Evolutionary conservation across 2,113 vertebrate genomes (phyloP).

Genomic region (Vanacampus margaritifer): DNA sequence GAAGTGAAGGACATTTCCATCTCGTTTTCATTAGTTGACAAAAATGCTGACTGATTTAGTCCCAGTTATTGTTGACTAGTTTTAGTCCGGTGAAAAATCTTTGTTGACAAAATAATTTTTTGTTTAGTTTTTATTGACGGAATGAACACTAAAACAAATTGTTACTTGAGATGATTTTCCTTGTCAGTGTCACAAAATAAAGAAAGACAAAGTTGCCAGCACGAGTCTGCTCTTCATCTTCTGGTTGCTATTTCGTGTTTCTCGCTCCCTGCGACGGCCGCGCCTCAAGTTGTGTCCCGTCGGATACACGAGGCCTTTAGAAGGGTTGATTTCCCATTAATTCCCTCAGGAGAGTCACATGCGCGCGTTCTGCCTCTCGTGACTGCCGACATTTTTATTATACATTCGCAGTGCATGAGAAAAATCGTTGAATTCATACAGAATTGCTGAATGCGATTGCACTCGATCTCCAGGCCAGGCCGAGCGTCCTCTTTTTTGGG

Average conservation of each 20-base stretch:
- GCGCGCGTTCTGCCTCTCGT: conserved; percentile 40
- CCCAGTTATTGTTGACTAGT: too few relatives aligned
- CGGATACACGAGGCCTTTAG: conserved; percentile 45
- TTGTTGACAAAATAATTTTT: too few relatives aligned
- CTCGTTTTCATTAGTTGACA: too few relatives aligned
- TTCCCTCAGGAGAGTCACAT: conserved; percentile 36
- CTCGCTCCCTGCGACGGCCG: conserved; percentile 35
- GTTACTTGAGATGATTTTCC: not conserved
- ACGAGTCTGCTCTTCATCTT: not conserved
- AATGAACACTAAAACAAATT: not conserved
- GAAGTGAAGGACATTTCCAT: too few relatives aligned
- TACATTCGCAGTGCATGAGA: not conserved
- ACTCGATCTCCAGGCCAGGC: too few relatives aligned
- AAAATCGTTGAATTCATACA: not conserved
- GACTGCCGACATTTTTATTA: conserved; percentile 3
- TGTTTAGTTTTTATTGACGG: too few relatives aligned
- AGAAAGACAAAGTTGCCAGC: not conserved
- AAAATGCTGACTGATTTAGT: too few relatives aligned
- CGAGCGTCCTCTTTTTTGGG: too few relatives aligned
- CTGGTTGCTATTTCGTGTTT: not conserved
- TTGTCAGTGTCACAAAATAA: not conserved
- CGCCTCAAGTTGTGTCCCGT: conserved; percentile 49
- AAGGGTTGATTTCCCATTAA: conserved; percentile 52
- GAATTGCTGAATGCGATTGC: too few relatives aligned
- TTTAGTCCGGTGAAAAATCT: too few relatives aligned